Conservation (phyloP, 2,797 vertebrate species). For the Australoheros facetus region DNA sequence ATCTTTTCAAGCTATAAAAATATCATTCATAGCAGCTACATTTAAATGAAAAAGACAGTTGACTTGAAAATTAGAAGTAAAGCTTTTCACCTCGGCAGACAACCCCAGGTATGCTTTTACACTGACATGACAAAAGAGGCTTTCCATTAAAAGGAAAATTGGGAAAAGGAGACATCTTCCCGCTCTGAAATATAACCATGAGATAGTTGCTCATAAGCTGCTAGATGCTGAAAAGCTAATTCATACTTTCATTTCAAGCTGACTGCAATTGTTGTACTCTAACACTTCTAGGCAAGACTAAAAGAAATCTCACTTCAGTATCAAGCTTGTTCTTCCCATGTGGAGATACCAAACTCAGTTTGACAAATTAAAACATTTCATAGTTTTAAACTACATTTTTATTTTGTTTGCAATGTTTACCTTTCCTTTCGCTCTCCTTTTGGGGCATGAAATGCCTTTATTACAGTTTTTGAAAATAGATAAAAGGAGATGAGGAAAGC, state of each 20-base stretch:
- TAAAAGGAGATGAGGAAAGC: neutral
- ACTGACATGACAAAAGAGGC: constrained; percentile 10
- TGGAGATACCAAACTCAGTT: neutral
- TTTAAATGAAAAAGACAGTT: neutral
- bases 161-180: neutral
- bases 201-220: neutral
- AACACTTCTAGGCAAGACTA: neutral
- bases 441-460: neutral
- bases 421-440: neutral
- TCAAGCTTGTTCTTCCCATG: neutral
- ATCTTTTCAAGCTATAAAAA: neutral
- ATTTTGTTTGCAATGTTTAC: neutral
- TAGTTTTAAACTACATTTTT: neutral
- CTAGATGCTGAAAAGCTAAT: constrained; percentile 17
- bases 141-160: neutral
- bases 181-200: neutral
- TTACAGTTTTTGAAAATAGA: neutral
- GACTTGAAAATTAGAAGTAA: neutral
- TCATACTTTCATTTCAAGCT: neutral
- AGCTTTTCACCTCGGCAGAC: neutral
- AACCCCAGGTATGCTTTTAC: constrained; percentile 10
- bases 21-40: neutral
- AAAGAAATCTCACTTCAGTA: neutral
- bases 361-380: neutral
- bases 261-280: neutral